phyloP scores from a whole-genome alignment of 2,113 vertebrate genomes.

The Rhagologus leucostigma region DNA sequence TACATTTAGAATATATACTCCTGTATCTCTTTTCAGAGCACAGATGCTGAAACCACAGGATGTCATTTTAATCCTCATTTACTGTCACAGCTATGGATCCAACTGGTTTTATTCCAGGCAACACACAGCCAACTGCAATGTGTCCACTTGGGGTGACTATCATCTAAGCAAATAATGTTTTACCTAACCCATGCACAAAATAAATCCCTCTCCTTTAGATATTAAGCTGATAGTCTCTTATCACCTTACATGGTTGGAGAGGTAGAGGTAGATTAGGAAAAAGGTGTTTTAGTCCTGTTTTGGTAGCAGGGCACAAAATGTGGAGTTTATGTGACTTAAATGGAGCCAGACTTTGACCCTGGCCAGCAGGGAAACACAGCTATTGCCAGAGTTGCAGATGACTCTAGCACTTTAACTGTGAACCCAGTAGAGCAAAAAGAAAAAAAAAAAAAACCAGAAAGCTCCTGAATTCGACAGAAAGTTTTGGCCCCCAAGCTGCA shows the following conservation, averaged over 20 bases:
- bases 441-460: neutral
- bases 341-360: neutral
- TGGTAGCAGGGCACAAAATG: neutral
- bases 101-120: constrained; percentile 37
- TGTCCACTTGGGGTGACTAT: neutral
- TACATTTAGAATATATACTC: neutral
- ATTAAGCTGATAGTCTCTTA: neutral
- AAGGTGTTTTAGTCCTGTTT: neutral
- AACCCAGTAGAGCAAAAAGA: neutral
- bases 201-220: neutral
- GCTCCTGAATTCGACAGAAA: neutral
- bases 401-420: neutral
- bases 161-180: constrained; percentile 1
- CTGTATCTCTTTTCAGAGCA: neutral
- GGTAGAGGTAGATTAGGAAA: neutral
- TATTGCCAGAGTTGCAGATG: neutral
- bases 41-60: constrained; percentile 65
- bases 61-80: constrained; percentile 58
- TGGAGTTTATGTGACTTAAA: neutral
- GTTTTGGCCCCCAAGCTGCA: neutral
- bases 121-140: constrained; percentile 16
- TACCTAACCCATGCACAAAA: neutral
- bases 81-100: constrained; percentile 38
- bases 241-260: neutral
- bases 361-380: neutral